Percentiles rank a stretch among this genome's conserved stretches.
Conservation (phyloP, 2,888 invertebrate genomes). For the Calameuta idolon region DNA sequence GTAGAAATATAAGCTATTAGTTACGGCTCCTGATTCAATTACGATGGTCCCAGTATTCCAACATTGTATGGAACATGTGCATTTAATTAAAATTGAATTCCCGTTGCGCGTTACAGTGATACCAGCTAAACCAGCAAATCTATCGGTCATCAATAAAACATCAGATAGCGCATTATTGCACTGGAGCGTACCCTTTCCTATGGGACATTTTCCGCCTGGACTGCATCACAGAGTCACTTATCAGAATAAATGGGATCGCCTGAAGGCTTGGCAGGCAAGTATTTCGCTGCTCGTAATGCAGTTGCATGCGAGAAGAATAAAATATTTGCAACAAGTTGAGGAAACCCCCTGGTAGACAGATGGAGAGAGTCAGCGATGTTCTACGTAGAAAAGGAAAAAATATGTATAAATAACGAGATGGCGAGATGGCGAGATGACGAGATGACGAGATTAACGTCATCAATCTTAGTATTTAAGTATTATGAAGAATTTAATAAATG, state of each 20-base stretch:
- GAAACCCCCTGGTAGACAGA: too few relatives aligned
- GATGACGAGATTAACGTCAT: too few relatives aligned
- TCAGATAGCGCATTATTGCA: constrained; percentile 66
- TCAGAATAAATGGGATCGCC: constrained; percentile 68
- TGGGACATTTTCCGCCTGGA: constrained; percentile 69
- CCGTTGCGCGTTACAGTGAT: constrained; percentile 60
- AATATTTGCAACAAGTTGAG: too few relatives aligned
- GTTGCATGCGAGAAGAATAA: too few relatives aligned
- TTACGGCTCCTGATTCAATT: too few relatives aligned
- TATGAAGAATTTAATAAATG: constrained; percentile 27
- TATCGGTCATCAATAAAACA: constrained; percentile 67
- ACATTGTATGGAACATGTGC: background rate
- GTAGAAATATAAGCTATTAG: too few relatives aligned
- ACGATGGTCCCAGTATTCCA: too few relatives aligned
- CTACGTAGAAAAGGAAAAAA: too few relatives aligned
- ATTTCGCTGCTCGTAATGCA: constrained; percentile 42
- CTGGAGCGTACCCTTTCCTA: constrained; percentile 68
- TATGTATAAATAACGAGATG: too few relatives aligned
- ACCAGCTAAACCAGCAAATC: constrained; percentile 68
- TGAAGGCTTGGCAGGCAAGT: constrained; percentile 67
- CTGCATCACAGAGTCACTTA: constrained; percentile 69
- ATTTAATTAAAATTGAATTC: background rate
- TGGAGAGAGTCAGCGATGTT: too few relatives aligned
- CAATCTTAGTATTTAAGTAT: background rate
- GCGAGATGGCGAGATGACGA: too few relatives aligned